Evolutionary conservation across 2,888 invertebrate genomes (phyloP).

Genomic region (Isotomurus palustris): DNA sequence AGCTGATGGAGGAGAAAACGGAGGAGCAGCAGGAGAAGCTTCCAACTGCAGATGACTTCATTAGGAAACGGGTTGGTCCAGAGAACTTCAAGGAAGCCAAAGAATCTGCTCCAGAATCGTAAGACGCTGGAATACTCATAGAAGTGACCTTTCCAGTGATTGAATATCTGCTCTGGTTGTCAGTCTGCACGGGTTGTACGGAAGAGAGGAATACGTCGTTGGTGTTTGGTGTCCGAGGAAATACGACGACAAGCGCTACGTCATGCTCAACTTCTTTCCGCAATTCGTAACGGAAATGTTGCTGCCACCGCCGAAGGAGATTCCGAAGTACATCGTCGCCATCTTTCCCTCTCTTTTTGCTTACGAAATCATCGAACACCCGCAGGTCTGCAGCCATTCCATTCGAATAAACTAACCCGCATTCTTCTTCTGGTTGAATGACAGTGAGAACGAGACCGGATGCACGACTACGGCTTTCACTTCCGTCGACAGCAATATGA

Average conservation of each 20-base stretch:
- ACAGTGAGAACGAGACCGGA: slow-evolving; percentile 3
- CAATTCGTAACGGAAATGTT: slow-evolving; percentile 42
- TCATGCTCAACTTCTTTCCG: slow-evolving; percentile 43
- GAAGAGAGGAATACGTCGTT: slow-evolving; percentile 28
- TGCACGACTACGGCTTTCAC: neutral
- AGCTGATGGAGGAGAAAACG: slow-evolving; percentile 27
- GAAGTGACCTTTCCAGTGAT: neutral
- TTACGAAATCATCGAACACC: slow-evolving; percentile 24
- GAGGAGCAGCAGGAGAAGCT: slow-evolving; percentile 7
- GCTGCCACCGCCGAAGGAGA: slow-evolving; percentile 19
- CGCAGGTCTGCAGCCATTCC: slow-evolving; percentile 13
- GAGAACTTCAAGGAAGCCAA: slow-evolving; percentile 32
- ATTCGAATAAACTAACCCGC: neutral
- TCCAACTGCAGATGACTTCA: slow-evolving; percentile 39
- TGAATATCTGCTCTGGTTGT: neutral
- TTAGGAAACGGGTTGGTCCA: slow-evolving; percentile 36
- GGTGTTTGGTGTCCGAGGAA: slow-evolving; percentile 43
- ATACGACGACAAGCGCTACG: slow-evolving; percentile 41
- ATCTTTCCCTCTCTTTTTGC: slow-evolving; percentile 34
- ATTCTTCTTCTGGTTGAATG: neutral
- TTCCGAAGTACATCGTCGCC: slow-evolving; percentile 37
- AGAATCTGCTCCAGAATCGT: slow-evolving; percentile 41
- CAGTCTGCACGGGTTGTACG: slow-evolving; percentile 40
- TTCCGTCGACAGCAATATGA: neutral
- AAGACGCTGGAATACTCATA: slow-evolving; percentile 6